A percentile compares a stretch with the other conserved stretches of the same genome.
phyloP scores from a whole-genome alignment of 2,797 vertebrate species.

The Antennarius maculatus region DNA sequence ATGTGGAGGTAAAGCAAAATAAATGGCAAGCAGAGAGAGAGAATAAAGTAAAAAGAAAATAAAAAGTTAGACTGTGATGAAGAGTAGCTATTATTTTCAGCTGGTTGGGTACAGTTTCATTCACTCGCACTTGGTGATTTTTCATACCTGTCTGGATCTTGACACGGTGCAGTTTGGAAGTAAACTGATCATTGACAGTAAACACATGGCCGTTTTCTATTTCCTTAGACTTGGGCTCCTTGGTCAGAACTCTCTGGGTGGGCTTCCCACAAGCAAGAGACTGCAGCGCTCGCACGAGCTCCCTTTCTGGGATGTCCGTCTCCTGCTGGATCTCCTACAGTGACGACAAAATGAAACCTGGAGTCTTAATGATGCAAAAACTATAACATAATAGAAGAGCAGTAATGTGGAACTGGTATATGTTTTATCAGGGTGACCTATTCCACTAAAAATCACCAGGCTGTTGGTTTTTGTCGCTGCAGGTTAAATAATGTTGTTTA shows the following conservation, averaged over 20 bases:
- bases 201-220: constrained; percentile 98
- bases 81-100: not conserved
- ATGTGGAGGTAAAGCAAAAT: not conserved
- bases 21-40: not conserved
- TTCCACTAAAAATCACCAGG: not conserved
- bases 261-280: constrained; percentile 93
- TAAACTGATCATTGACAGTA: constrained; percentile 99
- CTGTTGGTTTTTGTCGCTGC: not conserved
- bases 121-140: no score
- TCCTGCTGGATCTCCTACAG: constrained; percentile 97
- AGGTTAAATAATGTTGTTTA: not conserved
- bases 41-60: no score
- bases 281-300: constrained; percentile 95
- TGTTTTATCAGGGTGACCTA: not conserved
- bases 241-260: constrained; percentile 97
- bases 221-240: constrained; percentile 99
- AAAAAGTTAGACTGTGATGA: not conserved
- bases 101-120: not conserved
- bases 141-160: constrained; percentile 85
- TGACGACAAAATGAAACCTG: not conserved
- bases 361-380: not conserved
- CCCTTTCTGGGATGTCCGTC: constrained; percentile 98
- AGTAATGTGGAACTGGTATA: not conserved
- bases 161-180: constrained; percentile 98
- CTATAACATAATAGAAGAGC: not conserved